A percentile compares a stretch with the other conserved stretches of the same genome.
phyloP scores from a whole-genome alignment of 2,888 invertebrate genomes.

The Carabus problematicus region DNA sequence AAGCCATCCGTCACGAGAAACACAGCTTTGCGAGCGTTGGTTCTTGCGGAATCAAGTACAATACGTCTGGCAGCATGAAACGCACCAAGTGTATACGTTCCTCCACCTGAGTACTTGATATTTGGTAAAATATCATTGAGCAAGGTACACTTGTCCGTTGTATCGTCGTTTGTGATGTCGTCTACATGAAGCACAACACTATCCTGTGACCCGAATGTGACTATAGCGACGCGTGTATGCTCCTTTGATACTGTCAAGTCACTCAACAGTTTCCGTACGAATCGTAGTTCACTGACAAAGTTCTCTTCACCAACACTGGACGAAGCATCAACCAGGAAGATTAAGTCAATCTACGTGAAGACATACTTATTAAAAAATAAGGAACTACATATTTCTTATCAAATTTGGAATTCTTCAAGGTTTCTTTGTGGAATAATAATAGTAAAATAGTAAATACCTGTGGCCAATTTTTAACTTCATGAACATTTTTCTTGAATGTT shows the following conservation, averaged over 20 bases:
- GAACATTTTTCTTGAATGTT: constrained; percentile 64
- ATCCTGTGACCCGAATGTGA: constrained; percentile 69
- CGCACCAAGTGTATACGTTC: constrained; percentile 74
- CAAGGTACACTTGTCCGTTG: constrained; percentile 70
- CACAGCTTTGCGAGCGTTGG: constrained; percentile 65
- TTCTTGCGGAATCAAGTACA: constrained; percentile 52
- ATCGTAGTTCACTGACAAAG: constrained; percentile 71
- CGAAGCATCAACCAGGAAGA: constrained; percentile 75
- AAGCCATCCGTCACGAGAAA: constrained; percentile 76
- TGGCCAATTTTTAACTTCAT: constrained; percentile 57
- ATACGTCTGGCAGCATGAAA: constrained; percentile 63
- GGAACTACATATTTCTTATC: background rate
- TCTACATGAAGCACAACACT: constrained; percentile 67
- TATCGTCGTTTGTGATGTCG: constrained; percentile 63
- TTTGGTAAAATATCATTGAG: constrained; percentile 67
- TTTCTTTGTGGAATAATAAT: background rate
- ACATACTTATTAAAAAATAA: constrained; percentile 5
- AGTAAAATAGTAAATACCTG: constrained; percentile 23
- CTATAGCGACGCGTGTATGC: constrained; percentile 69
- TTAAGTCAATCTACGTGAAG: constrained; percentile 64
- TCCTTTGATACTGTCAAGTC: constrained; percentile 70
- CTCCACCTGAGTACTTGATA: constrained; percentile 70
- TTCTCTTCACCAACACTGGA: constrained; percentile 71
- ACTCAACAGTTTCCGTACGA: constrained; percentile 70
- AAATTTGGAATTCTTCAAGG: background rate